Evolutionary conservation across 2,113 vertebrate species (phyloP).

Genomic region (Mobula birostris): DNA sequence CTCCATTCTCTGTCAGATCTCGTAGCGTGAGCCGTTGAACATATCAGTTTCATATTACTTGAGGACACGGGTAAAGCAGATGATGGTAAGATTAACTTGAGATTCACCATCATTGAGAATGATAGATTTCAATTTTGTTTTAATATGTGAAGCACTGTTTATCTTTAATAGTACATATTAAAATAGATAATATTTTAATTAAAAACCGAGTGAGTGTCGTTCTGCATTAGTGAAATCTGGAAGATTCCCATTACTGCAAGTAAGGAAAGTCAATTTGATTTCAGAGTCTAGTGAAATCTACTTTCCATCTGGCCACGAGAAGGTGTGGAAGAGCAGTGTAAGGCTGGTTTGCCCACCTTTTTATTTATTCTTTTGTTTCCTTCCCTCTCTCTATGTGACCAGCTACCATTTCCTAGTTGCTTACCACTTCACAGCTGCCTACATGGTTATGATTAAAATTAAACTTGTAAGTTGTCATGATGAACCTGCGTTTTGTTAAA

Average conservation of each 20-base stretch:
- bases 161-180: not conserved
- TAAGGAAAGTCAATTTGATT: not conserved
- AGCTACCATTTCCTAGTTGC: too few species aligned
- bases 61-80: not conserved
- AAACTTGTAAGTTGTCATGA: not conserved
- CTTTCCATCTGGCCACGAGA: slow-evolving; percentile 18
- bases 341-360: not conserved
- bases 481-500: not conserved
- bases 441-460: not conserved
- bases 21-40: not conserved
- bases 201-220: not conserved
- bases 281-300: not conserved
- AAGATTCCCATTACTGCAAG: not conserved
- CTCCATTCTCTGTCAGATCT: not conserved
- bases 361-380: not conserved
- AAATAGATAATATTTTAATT: slow-evolving; percentile 27
- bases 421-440: not conserved
- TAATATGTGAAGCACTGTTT: not conserved
- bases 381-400: not conserved
- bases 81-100: not conserved
- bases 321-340: slow-evolving; percentile 28
- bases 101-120: not conserved
- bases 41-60: not conserved
- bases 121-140: not conserved
- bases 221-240: not conserved